phyloP scores from a whole-genome alignment of 1,140 invertebrate genomes.

The Thaumatotibia leucotreta region DNA sequence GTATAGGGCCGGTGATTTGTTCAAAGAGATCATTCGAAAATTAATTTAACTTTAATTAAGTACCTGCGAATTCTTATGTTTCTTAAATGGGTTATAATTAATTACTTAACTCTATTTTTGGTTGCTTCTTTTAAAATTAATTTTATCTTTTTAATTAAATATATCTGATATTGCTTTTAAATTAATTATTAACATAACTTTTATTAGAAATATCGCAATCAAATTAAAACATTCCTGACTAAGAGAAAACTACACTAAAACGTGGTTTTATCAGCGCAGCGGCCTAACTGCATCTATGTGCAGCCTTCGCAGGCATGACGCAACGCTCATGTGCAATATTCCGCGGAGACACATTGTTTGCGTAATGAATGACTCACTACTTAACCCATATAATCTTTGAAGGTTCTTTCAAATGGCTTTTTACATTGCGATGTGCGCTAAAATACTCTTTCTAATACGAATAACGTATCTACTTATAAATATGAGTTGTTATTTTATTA shows the following conservation, averaged over 20 bases:
- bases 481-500: background rate
- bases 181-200: too few relatives aligned
- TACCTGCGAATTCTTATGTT: too few relatives aligned
- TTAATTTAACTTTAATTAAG: too few relatives aligned
- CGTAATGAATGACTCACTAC: conserved; percentile 38
- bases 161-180: too few relatives aligned
- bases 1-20: too few relatives aligned
- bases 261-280: background rate
- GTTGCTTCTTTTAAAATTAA: too few relatives aligned
- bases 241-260: background rate
- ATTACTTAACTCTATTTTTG: too few relatives aligned
- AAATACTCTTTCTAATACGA: background rate
- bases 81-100: too few relatives aligned
- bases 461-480: background rate
- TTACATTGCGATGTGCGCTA: conserved; percentile 13
- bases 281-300: conserved; percentile 15
- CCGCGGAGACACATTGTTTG: conserved; percentile 43
- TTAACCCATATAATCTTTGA: conserved; percentile 34
- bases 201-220: too few relatives aligned
- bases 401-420: conserved; percentile 43
- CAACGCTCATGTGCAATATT: conserved; percentile 40
- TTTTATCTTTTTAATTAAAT: too few relatives aligned
- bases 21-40: too few relatives aligned
- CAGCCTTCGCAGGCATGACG: conserved; percentile 34
- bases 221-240: too few relatives aligned